A percentile compares a stretch with the other conserved stretches of the same genome.
Evolutionary conservation across 2,888 invertebrate genomes (phyloP).

Genomic region (Thymelicus acteon): DNA sequence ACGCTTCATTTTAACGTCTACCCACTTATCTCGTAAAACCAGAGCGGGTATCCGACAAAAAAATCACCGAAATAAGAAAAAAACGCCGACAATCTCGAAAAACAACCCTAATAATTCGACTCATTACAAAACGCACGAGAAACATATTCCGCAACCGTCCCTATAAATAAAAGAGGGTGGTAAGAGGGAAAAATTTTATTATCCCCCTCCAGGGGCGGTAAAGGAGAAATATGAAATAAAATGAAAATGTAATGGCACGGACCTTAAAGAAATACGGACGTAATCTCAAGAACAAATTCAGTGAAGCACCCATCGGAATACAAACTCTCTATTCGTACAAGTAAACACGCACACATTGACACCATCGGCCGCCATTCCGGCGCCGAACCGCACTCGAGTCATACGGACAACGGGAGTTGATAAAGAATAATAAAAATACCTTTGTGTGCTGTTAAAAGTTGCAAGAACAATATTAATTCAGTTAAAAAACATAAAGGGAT

Average conservation of each 20-base stretch:
- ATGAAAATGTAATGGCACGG: constrained; percentile 85
- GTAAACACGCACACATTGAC: no score
- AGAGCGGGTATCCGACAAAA: constrained; percentile 50
- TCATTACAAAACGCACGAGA: constrained; percentile 80
- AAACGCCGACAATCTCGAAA: constrained; percentile 67
- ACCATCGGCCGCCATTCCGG: no score
- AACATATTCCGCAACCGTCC: constrained; percentile 80
- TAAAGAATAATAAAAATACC: no score
- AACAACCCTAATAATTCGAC: constrained; percentile 81
- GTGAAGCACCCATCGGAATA: no score
- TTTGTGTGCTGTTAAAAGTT: no score
- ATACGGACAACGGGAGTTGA: no score
- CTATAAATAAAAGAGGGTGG: constrained; percentile 80
- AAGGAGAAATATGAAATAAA: constrained; percentile 85
- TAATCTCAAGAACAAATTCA: no score
- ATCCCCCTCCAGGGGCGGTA: constrained; percentile 63
- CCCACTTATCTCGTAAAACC: constrained; percentile 67
- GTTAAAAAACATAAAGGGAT: no score
- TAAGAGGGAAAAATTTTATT: constrained; percentile 82
- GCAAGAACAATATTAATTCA: no score
- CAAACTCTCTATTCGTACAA: no score
- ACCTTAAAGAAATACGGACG: no score
- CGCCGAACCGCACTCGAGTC: no score
- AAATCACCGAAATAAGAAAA: constrained; percentile 55
- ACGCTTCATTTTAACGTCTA: constrained; percentile 44